phyloP scores from a whole-genome alignment of 2,797 vertebrate species.

The Hephaestus fuliginosus region DNA sequence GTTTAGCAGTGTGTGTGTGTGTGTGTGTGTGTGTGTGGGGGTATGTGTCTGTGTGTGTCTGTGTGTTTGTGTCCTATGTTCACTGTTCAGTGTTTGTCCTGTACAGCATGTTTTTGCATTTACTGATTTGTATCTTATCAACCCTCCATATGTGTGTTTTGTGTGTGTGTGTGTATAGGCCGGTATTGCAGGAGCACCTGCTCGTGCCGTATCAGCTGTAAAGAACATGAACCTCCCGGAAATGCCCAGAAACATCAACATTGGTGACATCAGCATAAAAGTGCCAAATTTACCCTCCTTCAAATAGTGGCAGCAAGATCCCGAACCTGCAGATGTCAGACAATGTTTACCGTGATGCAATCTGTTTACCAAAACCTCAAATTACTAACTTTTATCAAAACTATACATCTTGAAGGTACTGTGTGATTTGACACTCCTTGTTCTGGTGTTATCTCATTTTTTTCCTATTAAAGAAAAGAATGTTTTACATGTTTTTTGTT shows the following conservation, averaged over 20 bases:
- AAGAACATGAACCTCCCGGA: slow-evolving; percentile 99
- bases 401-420: slow-evolving; percentile 88
- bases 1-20: slow-evolving; percentile 67
- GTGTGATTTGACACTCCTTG: slow-evolving; percentile 79
- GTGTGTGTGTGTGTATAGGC: slow-evolving; percentile 88
- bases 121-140: slow-evolving; percentile 69
- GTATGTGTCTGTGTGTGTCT: slow-evolving; percentile 71
- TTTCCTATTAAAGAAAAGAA: slow-evolving; percentile 79
- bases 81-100: slow-evolving; percentile 66
- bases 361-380: slow-evolving; percentile 92
- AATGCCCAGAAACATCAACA: slow-evolving; percentile 99
- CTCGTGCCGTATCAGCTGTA: slow-evolving; percentile 98
- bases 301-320: slow-evolving; percentile 91
- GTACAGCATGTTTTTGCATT: slow-evolving; percentile 43
- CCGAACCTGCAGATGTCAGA: slow-evolving; percentile 86
- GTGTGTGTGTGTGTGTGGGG: slow-evolving; percentile 63
- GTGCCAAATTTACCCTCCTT: slow-evolving; percentile 99
- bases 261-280: slow-evolving; percentile 99
- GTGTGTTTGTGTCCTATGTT: slow-evolving; percentile 75
- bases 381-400: slow-evolving; percentile 85
- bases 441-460: slow-evolving; percentile 71
- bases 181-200: slow-evolving; percentile 98
- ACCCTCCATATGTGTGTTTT: slow-evolving; percentile 67
- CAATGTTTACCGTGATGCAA: slow-evolving; percentile 87
- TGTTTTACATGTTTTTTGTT: slow-evolving; percentile 82